Evolutionary conservation across 1,140 invertebrate genomes (phyloP), one percentile per base, ranked within the genome.

Genomic region (Liolophura sinensis): DNA sequence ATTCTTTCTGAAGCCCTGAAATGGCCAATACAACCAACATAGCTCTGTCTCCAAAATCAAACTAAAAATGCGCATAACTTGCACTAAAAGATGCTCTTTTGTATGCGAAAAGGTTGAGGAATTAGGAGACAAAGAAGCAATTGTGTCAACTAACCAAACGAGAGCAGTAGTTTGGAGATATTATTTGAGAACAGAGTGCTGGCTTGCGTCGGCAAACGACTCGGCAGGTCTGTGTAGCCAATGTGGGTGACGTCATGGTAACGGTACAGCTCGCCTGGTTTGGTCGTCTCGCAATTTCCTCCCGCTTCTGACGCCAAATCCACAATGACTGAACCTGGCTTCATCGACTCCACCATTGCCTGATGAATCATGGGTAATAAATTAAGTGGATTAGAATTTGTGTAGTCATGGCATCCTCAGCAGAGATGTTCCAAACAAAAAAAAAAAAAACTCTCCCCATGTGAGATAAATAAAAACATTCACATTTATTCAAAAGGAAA

Each of bases 111-210:
- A n/a, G n/a, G n/a, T n/a, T n/a, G n/a, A 18, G 16, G 54, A 7
- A 16, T 0, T 62, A 15, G 14, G 54, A 18, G 9, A 56, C 25
- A 63, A 48, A 50, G 7, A 18, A 15, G 18, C 20, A 25, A 54
- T 24, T 5, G 46, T 15, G 25, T 12, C 46, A 16, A 59, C 73
- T 68, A 79, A 87, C 89, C 92, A 62, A 95, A 90, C 47, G 92
- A 93, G 1, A 95, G 82, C 0, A 95, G 83, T 73, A 95, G 91
- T 78, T 95, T 95, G 15, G 92, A 92, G 68, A 96, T 93, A 79
- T 96, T 96, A 82, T 96, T 96, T 15, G 91, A 92, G 82, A 94
- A 96, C 0, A 96, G 85, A 0, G 92, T 93, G 50, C 91, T 93
- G 55, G 92, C 91, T 81, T 95, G 93, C 1, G 93, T 92, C 0